Base-by-base conservation (phyloP, 2,888 invertebrate species). In the Orthosia gothica region DNA sequence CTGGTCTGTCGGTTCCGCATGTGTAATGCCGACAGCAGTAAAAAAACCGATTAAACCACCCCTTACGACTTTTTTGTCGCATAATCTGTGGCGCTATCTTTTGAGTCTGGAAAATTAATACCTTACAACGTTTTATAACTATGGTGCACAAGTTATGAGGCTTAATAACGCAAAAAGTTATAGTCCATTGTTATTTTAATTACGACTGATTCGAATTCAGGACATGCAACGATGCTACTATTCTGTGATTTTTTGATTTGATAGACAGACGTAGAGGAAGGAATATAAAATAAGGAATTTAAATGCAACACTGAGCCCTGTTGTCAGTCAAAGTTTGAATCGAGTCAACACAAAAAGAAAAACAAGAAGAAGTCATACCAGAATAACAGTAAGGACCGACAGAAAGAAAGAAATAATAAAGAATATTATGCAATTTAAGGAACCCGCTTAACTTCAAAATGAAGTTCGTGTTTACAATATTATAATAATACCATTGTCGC, bases 1-100 rank as follows among this genome's bases (percentile, higher is more conserved):
- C 91, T 91, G 94, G 92, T 95, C 94, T 92, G 92, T 86, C 89
- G 92, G 89, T 89, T 92, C 89, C 89, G 93, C 94, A 94, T 94
- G 89, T 94, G 92, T 94, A 93, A 94, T 94, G 91, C 91, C 89
- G 91, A 89, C 91, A 84, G 88, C 82, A 84, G 71, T 85, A 89
- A 88, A 89, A 91, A 93, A 94, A 93, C 83, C 88, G 89, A 92
- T 91, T 91, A 92, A 93, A 91, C 89, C 86, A 91, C 90, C 92
- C 92, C 91, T 91, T 89, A 82, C 67, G 80, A 84, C 87, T 92
- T 94, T 93, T 94, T 92, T 91, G 90, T 92, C 88, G 83, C 86
- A 88, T 90, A 91, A 92, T 92, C 90, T 77, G 76, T 85, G 93
- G 89, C 93, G 91, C 91, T 92, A 91, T 93, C 93, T 93, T 94